Percentiles rank a stretch among this genome's conserved stretches.
Conservation (phyloP, 2,113 vertebrate species). For the Tautogolabrus adspersus region DNA sequence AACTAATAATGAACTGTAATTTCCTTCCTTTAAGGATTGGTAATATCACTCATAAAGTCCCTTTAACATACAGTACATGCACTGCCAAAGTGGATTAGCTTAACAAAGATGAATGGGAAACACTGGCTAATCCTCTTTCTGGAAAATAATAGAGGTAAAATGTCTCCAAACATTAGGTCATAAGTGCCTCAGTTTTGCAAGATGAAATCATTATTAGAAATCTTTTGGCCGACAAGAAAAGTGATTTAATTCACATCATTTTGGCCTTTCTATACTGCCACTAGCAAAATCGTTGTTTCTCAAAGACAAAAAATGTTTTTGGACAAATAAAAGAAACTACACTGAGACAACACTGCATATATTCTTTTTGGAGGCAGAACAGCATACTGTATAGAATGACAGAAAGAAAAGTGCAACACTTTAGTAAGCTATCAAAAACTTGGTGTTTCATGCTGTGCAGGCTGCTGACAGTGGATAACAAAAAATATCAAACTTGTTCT, state of each 20-base stretch:
- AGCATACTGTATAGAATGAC: not conserved
- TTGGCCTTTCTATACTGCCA: not conserved
- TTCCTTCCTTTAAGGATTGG: constrained; percentile 4
- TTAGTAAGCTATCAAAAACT: constrained; percentile 6
- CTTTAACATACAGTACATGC: not conserved
- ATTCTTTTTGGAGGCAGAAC: not conserved
- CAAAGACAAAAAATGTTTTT: not conserved
- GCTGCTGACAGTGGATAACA: not conserved
- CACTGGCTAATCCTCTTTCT: not conserved
- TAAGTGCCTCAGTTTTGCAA: not conserved
- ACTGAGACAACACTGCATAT: not conserved
- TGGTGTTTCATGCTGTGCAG: not conserved
- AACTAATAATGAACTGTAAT: not conserved
- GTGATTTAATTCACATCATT: not conserved
- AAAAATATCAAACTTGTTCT: not conserved
- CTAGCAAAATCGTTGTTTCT: not conserved
- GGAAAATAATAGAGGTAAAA: not conserved
- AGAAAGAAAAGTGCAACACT: constrained; percentile 3
- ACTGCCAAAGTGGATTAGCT: not conserved
- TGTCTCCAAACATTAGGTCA: too few species aligned
- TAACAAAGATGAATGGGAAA: not conserved
- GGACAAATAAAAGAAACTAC: not conserved
- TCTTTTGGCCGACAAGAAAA: not conserved
- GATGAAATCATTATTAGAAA: not conserved
- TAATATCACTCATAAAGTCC: constrained; percentile 19